These are phyloP conservation scores for Sitophilus oryzae DNA, from an alignment of 1,140 invertebrate genomes.

Conservation along the genomic window DNA sequence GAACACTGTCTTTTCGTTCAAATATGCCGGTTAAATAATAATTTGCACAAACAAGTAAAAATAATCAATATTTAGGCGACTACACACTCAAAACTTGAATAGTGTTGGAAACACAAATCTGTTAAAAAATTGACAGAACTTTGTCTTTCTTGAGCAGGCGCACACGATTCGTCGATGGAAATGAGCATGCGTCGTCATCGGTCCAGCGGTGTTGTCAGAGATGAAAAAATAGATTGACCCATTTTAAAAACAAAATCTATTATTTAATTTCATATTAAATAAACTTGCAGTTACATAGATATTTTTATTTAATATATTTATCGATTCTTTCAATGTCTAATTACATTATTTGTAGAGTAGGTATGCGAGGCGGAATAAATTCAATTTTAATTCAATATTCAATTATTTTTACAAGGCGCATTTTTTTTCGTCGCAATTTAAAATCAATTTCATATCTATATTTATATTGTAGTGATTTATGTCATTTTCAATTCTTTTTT, in stretches of 20 bases:
- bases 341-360: no score
- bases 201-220: background rate
- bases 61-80: constrained; percentile 22
- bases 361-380: no score
- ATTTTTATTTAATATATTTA: no score
- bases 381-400: no score
- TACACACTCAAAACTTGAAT: constrained; percentile 12
- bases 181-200: background rate
- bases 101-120: constrained; percentile 18
- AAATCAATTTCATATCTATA: no score
- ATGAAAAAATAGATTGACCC: background rate
- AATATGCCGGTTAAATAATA: background rate
- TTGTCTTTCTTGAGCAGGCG: constrained; percentile 5
- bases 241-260: background rate
- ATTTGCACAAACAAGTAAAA: constrained; percentile 15
- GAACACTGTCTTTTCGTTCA: background rate
- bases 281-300: no score
- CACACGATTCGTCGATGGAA: constrained; percentile 14
- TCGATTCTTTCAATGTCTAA: no score
- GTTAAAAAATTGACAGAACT: constrained; percentile 21
- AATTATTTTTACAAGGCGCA: no score
- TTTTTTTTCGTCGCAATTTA: no score
- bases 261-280: no score
- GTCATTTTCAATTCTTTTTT: no score
- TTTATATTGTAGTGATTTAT: no score